Percentiles rank a stretch among this genome's conserved stretches.
phyloP scores from a whole-genome alignment of 2,797 vertebrate species.

The Etheostoma perlongum region DNA sequence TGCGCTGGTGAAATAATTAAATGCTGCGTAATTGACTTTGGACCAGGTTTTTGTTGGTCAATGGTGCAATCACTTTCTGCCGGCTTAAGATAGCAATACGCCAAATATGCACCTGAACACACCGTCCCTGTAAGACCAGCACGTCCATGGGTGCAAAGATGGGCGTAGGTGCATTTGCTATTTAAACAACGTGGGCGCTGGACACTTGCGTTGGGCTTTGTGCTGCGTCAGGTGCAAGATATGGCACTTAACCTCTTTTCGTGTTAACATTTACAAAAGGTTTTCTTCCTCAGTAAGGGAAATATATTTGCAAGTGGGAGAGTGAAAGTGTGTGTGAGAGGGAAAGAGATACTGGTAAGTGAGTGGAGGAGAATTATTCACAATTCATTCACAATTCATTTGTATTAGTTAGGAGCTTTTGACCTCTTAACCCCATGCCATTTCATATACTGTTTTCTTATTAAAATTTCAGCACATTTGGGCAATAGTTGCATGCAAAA shows the following conservation, averaged over 20 bases:
- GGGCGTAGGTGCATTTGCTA: no score
- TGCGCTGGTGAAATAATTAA: no score
- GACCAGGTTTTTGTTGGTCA: no score
- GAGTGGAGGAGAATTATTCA: constrained; percentile 14
- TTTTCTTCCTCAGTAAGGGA: neutral
- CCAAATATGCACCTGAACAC: no score
- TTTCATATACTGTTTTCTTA: neutral
- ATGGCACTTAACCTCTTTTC: neutral
- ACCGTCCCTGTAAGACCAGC: no score
- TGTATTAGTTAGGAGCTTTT: neutral
- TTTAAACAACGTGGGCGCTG: no score
- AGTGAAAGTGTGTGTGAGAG: constrained; percentile 6
- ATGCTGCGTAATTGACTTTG: no score
- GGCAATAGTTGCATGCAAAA: neutral
- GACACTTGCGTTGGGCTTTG: no score
- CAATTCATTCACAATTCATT: neutral
- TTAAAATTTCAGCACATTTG: neutral
- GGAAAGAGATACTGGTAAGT: neutral
- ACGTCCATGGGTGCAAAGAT: no score
- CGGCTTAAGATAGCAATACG: no score
- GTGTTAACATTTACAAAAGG: constrained; percentile 5
- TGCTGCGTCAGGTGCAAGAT: no score
- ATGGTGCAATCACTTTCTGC: no score
- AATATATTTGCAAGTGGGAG: neutral
- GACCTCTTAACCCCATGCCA: neutral